These are phyloP conservation scores for Phoenoteleia sp. DNA, from an alignment of 2,888 invertebrate species.

Conservation along the genomic window DNA sequence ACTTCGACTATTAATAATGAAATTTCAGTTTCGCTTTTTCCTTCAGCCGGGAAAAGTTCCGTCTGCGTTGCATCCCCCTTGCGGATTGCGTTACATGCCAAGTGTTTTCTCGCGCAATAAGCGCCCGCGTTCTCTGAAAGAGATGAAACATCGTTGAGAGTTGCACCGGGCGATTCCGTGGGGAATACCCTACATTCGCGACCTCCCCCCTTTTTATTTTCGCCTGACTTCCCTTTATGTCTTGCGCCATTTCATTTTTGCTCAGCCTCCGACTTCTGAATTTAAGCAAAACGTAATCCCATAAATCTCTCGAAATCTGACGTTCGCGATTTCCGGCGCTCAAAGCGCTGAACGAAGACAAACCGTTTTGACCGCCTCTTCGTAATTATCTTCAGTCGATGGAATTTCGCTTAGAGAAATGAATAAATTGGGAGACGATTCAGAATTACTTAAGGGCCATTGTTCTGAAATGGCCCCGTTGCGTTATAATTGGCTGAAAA, in stretches of 20 bases:
- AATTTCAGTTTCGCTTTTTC: constrained; percentile 74
- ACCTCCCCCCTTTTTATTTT: constrained; percentile 48
- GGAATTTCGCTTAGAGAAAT: constrained; percentile 15
- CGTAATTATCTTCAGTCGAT: constrained; percentile 33
- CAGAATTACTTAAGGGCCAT: constrained; percentile 2
- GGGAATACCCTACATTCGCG: constrained; percentile 58
- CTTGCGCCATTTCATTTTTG: constrained; percentile 41
- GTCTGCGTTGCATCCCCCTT: constrained; percentile 66
- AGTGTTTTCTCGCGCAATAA: constrained; percentile 73
- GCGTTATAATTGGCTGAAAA: constrained; percentile 22
- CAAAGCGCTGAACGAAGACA: constrained; percentile 49
- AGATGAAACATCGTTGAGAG: constrained; percentile 66
- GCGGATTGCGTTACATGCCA: constrained; percentile 72
- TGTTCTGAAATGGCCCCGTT: background rate
- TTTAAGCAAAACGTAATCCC: constrained; percentile 58
- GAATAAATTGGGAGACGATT: constrained; percentile 38
- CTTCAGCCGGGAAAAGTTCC: constrained; percentile 62
- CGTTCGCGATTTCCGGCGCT: constrained; percentile 60
- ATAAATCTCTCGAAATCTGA: constrained; percentile 67
- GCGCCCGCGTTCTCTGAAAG: constrained; percentile 62
- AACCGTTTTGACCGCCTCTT: constrained; percentile 42
- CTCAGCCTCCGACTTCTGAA: constrained; percentile 24
- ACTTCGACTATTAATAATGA: constrained; percentile 72
- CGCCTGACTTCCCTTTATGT: constrained; percentile 18
- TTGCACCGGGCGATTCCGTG: constrained; percentile 54